Conservation (phyloP, 2,888 invertebrate genomes). For the Chrysolina americana region DNA sequence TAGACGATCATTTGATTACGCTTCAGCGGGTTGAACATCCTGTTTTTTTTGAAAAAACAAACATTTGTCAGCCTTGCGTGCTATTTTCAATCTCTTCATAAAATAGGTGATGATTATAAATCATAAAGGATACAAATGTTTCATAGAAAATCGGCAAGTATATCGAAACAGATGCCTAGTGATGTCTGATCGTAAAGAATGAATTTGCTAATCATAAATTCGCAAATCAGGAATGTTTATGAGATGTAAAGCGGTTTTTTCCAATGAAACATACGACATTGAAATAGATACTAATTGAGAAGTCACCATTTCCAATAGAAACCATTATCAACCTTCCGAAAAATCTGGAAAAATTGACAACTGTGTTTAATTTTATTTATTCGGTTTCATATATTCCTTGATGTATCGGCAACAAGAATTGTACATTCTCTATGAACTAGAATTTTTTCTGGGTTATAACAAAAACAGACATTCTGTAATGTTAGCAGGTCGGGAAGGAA, state of each 20-base stretch:
- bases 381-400: too few relatives aligned
- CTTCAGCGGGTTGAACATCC: constrained; percentile 24
- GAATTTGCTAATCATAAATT: neutral
- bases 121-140: neutral
- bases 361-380: too few relatives aligned
- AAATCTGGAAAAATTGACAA: neutral
- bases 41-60: constrained; percentile 25
- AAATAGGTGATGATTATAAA: constrained; percentile 4
- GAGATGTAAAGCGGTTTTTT: neutral
- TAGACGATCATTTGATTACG: constrained; percentile 12
- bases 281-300: too few relatives aligned
- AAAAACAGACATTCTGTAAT: too few relatives aligned
- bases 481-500: too few relatives aligned
- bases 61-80: constrained; percentile 15
- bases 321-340: too few relatives aligned
- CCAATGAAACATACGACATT: neutral
- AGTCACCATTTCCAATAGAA: too few relatives aligned
- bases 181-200: neutral
- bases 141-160: neutral
- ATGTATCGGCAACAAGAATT: too few relatives aligned
- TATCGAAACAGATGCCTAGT: neutral
- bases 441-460: too few relatives aligned
- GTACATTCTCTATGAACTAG: too few relatives aligned
- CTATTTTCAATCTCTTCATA: constrained; percentile 25
- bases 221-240: neutral